These are phyloP conservation scores for Lepus americanus DNA, from an alignment of 2,113 vertebrate genomes.

Conservation along the genomic window DNA sequence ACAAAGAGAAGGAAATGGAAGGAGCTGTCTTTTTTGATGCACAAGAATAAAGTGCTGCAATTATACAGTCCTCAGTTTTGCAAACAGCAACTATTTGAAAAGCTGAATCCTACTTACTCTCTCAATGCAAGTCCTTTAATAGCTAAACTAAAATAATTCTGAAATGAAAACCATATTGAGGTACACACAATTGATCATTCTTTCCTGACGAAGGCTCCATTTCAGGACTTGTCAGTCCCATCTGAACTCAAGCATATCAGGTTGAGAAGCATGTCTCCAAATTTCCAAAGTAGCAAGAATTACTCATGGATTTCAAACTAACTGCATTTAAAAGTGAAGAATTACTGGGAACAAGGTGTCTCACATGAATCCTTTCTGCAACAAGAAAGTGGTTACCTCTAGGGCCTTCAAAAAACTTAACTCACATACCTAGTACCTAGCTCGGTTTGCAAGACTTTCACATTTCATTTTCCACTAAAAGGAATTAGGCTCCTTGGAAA, in stretches of 20 bases:
- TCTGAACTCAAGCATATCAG: not conserved
- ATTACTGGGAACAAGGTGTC: not conserved
- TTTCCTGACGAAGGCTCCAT: not conserved
- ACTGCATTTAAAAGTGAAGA: not conserved
- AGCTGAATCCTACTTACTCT: constrained; percentile 53
- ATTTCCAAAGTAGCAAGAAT: not conserved
- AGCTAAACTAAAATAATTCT: constrained; percentile 61
- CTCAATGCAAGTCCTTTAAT: constrained; percentile 40
- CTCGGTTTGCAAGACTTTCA: not conserved
- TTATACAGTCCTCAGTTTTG: constrained; percentile 24
- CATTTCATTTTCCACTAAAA: not conserved
- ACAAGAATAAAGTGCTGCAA: constrained; percentile 22
- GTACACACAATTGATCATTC: not conserved
- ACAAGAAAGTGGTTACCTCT: not conserved
- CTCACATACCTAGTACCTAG: not conserved
- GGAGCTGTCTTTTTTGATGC: constrained; percentile 62
- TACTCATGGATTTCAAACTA: not conserved
- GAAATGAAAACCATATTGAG: not conserved
- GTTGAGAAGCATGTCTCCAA: not conserved
- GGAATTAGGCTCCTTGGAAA: not conserved
- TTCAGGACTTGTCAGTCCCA: not conserved
- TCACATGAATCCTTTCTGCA: not conserved
- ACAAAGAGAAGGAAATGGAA: constrained; percentile 38
- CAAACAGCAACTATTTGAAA: constrained; percentile 47
- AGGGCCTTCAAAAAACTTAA: not conserved